Conservation (phyloP, 2,797 vertebrate species). For the Onychomys torridus region DNA sequence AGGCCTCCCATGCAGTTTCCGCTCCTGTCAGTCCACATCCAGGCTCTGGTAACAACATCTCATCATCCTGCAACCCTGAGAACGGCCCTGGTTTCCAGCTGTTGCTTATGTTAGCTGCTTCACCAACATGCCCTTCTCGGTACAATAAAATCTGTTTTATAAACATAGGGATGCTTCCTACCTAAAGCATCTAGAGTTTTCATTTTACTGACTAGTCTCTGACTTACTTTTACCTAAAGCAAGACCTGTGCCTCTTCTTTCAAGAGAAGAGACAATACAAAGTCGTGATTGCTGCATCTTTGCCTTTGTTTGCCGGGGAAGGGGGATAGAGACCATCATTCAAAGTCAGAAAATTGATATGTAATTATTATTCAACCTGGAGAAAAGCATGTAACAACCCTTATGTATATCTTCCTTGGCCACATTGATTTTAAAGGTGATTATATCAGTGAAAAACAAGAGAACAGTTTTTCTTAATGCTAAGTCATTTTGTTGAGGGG, state of each 20-base stretch:
- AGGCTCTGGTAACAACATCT: background rate
- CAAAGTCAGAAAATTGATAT: slow-evolving; percentile 27
- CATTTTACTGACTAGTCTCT: background rate
- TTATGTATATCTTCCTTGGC: background rate
- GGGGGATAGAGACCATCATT: background rate
- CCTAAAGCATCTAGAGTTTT: slow-evolving; percentile 1
- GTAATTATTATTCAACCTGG: background rate
- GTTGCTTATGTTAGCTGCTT: background rate
- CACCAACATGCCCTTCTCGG: background rate
- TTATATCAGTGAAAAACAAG: too few relatives aligned
- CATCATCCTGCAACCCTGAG: background rate
- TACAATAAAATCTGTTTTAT: slow-evolving; percentile 1
- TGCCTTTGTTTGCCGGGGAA: background rate
- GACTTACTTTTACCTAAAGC: background rate
- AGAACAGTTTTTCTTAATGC: too few relatives aligned
- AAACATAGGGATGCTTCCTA: background rate
- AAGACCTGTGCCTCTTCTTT: slow-evolving; percentile 25
- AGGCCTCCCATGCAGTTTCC: background rate
- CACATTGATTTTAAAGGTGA: too few relatives aligned
- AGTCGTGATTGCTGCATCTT: background rate
- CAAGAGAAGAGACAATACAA: slow-evolving; percentile 21
- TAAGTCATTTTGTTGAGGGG: too few relatives aligned
- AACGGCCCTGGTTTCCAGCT: background rate
- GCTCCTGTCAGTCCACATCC: background rate
- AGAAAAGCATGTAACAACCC: background rate